These are phyloP conservation scores for Polylopha cassiicola DNA, from an alignment of 2,888 invertebrate species.

Conservation along the genomic window DNA sequence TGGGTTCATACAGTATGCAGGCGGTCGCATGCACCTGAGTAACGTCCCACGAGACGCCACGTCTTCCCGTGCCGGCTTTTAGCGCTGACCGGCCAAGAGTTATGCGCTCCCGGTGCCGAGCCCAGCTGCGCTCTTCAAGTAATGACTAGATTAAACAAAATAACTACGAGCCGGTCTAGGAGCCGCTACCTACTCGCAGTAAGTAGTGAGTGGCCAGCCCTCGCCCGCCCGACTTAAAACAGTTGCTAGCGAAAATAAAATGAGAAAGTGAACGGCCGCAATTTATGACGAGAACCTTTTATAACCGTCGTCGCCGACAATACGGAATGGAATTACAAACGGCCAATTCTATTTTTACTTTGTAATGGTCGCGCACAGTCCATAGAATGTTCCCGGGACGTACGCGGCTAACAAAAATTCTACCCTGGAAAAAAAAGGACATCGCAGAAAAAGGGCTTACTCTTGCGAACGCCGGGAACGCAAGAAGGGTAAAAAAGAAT, in stretches of 20 bases:
- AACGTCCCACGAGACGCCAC: conserved; percentile 22
- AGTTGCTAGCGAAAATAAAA: conserved; percentile 21
- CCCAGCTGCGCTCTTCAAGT: conserved; percentile 32
- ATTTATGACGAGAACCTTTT: conserved; percentile 36
- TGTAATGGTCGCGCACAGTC: conserved; percentile 72
- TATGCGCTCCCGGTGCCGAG: conserved; percentile 44
- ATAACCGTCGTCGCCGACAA: conserved; percentile 46
- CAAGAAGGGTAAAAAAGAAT: conserved; percentile 79
- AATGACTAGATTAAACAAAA: conserved; percentile 27
- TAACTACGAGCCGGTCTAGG: conserved; percentile 5
- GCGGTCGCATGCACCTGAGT: conserved; percentile 37
- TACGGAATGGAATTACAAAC: conserved; percentile 64
- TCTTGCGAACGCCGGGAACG: conserved; percentile 67
- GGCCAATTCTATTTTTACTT: conserved; percentile 72
- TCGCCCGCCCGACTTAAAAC: conserved; percentile 8
- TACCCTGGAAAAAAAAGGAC: conserved; percentile 67
- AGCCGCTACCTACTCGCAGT: conserved; percentile 5
- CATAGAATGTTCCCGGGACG: conserved; percentile 64
- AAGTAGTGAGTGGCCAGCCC: too few relatives aligned
- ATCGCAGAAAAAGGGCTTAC: conserved; percentile 75
- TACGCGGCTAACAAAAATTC: conserved; percentile 62
- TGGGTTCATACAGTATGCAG: conserved; percentile 65
- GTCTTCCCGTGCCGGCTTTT: conserved; percentile 38
- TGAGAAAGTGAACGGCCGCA: conserved; percentile 27
- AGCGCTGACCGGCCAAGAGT: conserved; percentile 50